Evolutionary conservation across 2,888 invertebrate species (phyloP), one percentile per base, ranked within the genome.

Genomic region (Drepana falcataria): DNA sequence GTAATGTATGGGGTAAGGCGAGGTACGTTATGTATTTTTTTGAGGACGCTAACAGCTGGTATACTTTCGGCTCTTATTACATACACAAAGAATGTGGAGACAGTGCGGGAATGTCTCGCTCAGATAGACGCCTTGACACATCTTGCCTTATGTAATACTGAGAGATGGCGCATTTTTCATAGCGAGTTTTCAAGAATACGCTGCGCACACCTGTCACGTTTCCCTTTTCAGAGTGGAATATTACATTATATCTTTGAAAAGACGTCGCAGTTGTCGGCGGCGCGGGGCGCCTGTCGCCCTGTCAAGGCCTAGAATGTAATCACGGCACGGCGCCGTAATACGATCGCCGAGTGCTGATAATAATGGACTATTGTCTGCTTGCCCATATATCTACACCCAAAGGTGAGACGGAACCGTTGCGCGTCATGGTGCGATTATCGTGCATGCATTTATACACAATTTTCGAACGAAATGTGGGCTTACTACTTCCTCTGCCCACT

Each of bases 111-210:
- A 55, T 59, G 59, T 59, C 63, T 69, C 63, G 54, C 44, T 44
- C 44, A 44, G 44, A 44, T 6, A 44, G 44, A 35, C 59, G 69
- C 78, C 77, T 78, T 81, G 86, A 83, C 87, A 86, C 81, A 80
- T 84, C 81, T 70, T 77, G 84, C 81, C 83, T 86, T 85, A 85
- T 81, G 81, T 85, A 82, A 83, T 81, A 77, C 83, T 60, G 78
- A 65, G 72, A 68, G 53, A 53, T 52, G 73, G 77, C 83, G 81
- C 83, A 87, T 86, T 87, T 88, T 87, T 87, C 87, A 85, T 81
- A 79, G 79, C 76, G 74, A 78, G 78, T 83, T 83, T 83, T 77
- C 77, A 79, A 79, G 78, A 76, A 69, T 75, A 73, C 70, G 76
- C 75, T 72, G 65, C 69, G 72, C 75, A 71, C 86, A 87, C 86